A percentile compares a stretch with the other conserved stretches of the same genome.
Evolutionary conservation across 1,140 invertebrate species (phyloP).

Genomic region (Drosophila pruinosa): DNA sequence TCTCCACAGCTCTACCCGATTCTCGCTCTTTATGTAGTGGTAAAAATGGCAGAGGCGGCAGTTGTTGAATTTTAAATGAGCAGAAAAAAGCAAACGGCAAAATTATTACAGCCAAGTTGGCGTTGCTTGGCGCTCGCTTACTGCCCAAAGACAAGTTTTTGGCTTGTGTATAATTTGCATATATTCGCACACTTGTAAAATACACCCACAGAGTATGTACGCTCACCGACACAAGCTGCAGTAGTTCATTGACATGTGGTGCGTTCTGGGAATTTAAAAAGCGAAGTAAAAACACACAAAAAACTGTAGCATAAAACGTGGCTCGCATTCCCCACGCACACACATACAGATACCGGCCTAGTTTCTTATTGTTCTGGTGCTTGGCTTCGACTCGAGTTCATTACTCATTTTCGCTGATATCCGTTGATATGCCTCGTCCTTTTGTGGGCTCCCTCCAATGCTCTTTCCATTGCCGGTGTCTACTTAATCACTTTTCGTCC

Average conservation of each 20-base stretch:
- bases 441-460: slow-evolving; percentile 1
- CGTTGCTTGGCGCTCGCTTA: slow-evolving; percentile 22
- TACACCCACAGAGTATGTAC: slow-evolving; percentile 24
- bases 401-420: slow-evolving; percentile 81
- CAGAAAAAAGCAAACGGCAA: slow-evolving; percentile 70
- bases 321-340: slow-evolving; percentile 30
- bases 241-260: slow-evolving; percentile 70
- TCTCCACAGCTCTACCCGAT: slow-evolving; percentile 11
- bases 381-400: slow-evolving; percentile 61
- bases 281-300: slow-evolving; percentile 3
- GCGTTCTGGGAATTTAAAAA: slow-evolving; percentile 62
- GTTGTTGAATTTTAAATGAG: slow-evolving; percentile 81
- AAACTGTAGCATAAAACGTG: slow-evolving; percentile 50
- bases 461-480: slow-evolving; percentile 28
- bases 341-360: slow-evolving; percentile 43
- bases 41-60: slow-evolving; percentile 62
- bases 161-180: slow-evolving; percentile 66
- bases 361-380: slow-evolving; percentile 64
- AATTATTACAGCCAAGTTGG: slow-evolving; percentile 74
- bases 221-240: slow-evolving; percentile 32
- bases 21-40: slow-evolving; percentile 10
- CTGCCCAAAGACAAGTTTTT: slow-evolving; percentile 71
- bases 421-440: slow-evolving; percentile 57
- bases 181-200: slow-evolving; percentile 26
- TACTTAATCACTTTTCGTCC: slow-evolving; percentile 66